Base-by-base conservation (phyloP, 2,113 vertebrate genomes). In the Salvelinus fontinalis region DNA sequence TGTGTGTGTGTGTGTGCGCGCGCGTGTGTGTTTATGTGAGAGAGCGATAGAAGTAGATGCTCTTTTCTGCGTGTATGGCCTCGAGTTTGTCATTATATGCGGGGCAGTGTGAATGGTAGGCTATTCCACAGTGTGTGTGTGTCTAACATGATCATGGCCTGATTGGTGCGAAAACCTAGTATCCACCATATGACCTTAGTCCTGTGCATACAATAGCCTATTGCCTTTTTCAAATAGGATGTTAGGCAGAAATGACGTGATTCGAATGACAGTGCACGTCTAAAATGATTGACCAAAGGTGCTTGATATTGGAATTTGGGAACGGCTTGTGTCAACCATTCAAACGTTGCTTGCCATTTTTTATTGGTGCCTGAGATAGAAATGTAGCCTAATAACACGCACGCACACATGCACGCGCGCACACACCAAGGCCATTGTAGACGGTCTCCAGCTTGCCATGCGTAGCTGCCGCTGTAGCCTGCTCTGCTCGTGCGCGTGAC, bases 231-330 rank as follows among this genome's bases (percentile, higher is more conserved):
- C 39, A 44, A 74, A 70, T 75, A 54, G 74, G 51, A 74, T 39
- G 81, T 79, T 78, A 79, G 73, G 72, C 54, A 80, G 70, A 66
- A 82, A 82, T 81, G 81, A 92, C 91, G 91, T 92, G 89, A 91
- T 71, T 80, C 71, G 90, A 88, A 92, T 92, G 89, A 89, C 88
- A 84, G 89, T 80, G 89, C 86, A 83, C 77, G 87, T 87, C 64
- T 83, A 16, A 76, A 78, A 83, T 84, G 81, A 85, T 87, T 75
- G 76, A 71, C 81, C 84, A 74, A 76, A 74, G 67, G 79, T 79
- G 70, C 86, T n/a, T 68, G 65, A 67, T 14, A 70, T 49, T 8
- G 20, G 20, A 49, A 70, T 70, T 8, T 18, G 29, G 14, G 20
- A 68, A 34, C 12, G 27, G 11, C 16, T 67, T 29, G 26, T 14